These are phyloP conservation scores for Carettochelys insculpta DNA, from an alignment of 2,113 vertebrate species.

Conservation along the genomic window DNA sequence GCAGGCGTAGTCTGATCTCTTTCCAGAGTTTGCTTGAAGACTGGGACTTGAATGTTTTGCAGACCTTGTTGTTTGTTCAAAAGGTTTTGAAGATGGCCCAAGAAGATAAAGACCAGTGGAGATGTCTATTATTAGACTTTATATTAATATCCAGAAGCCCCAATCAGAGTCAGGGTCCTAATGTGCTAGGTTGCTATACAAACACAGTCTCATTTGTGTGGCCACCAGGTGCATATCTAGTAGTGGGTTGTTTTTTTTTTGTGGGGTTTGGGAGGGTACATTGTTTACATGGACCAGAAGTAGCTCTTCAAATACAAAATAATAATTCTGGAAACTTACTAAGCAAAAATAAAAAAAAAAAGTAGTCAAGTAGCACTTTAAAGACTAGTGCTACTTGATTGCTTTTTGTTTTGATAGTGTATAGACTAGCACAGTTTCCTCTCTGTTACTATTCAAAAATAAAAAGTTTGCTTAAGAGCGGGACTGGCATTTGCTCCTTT, in stretches of 20 bases:
- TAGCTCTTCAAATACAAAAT: background rate
- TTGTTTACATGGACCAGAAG: background rate
- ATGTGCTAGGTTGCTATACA: background rate
- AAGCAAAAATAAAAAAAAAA: background rate
- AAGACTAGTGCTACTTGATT: no score
- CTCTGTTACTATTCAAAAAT: background rate
- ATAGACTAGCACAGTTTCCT: no score
- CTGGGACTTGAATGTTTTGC: background rate
- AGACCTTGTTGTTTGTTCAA: constrained; percentile 14
- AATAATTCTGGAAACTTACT: background rate
- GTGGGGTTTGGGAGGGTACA: background rate
- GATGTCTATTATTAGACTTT: background rate
- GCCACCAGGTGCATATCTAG: no score
- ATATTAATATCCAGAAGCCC: background rate
- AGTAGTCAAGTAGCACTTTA: no score
- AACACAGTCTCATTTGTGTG: background rate
- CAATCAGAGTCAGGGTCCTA: background rate
- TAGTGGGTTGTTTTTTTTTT: background rate
- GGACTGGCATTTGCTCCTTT: background rate
- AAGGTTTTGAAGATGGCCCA: background rate
- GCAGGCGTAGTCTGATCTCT: background rate
- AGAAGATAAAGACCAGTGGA: background rate
- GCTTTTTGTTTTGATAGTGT: no score
- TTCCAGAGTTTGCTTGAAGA: constrained; percentile 3
- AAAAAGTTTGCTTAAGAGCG: background rate